These are phyloP conservation scores for Hypothenemus hampei DNA, from an alignment of 1,140 invertebrate genomes.

Conservation along the genomic window DNA sequence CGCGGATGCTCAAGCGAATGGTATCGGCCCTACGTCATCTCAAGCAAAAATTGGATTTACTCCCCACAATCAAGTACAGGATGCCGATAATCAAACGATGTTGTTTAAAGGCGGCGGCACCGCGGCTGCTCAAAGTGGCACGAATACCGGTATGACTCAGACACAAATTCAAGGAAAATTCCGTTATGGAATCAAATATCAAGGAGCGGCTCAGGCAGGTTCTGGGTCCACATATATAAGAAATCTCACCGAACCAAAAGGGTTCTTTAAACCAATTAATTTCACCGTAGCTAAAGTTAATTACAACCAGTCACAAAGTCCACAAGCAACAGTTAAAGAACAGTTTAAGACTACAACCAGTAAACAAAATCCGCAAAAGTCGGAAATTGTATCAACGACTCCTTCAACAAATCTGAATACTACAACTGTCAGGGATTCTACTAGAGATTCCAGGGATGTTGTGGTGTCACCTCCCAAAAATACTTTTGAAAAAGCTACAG, in stretches of 20 bases:
- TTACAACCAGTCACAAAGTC: slow-evolving; percentile 20
- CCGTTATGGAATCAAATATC: slow-evolving; percentile 72
- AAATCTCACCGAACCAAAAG: slow-evolving; percentile 24
- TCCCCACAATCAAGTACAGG: slow-evolving; percentile 58
- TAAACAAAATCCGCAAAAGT: too few species aligned
- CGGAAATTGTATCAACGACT: too few species aligned
- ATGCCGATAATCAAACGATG: slow-evolving; percentile 44
- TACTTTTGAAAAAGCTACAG: neutral
- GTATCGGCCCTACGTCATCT: slow-evolving; percentile 74
- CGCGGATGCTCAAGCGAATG: slow-evolving; percentile 77
- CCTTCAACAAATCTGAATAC: too few species aligned
- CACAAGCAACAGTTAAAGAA: slow-evolving; percentile 3
- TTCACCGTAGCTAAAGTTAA: slow-evolving; percentile 21
- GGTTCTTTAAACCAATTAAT: slow-evolving; percentile 32
- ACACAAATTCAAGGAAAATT: slow-evolving; percentile 73
- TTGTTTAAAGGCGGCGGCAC: slow-evolving; percentile 69
- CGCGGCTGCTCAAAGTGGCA: slow-evolving; percentile 70
- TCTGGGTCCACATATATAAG: slow-evolving; percentile 55
- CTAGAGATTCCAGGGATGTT: too few species aligned
- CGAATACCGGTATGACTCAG: slow-evolving; percentile 68
- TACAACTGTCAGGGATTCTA: too few species aligned
- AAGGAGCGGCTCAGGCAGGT: slow-evolving; percentile 73
- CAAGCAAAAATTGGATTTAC: slow-evolving; percentile 82
- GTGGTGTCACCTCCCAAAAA: too few species aligned
- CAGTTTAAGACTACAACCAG: too few species aligned